Conservation (phyloP, 2,888 invertebrate species). For the Arctia plantaginis region DNA sequence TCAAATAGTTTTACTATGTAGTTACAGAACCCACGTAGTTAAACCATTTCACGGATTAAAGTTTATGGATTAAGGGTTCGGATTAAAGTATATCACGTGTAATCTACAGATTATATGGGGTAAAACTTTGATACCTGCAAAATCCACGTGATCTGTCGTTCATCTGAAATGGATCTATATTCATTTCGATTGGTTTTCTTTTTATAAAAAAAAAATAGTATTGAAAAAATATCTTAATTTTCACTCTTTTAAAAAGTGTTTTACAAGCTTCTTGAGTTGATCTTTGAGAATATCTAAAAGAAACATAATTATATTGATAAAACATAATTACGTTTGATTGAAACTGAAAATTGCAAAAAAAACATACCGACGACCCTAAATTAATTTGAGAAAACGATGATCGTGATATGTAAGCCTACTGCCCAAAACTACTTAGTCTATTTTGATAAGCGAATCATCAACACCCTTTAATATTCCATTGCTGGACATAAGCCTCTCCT, state of each 20-base stretch:
- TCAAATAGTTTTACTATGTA: background rate
- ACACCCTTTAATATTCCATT: too few relatives aligned
- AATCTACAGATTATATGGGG: background rate
- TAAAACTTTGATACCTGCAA: background rate
- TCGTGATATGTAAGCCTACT: background rate
- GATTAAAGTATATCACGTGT: background rate
- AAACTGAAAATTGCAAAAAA: too few relatives aligned
- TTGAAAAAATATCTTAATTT: too few relatives aligned
- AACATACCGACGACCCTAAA: too few relatives aligned
- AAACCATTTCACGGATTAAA: background rate
- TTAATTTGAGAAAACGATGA: too few relatives aligned
- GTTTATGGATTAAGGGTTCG: background rate
- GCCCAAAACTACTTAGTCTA: background rate
- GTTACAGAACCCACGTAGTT: background rate
- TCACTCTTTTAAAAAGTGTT: too few relatives aligned
- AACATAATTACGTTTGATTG: too few relatives aligned
- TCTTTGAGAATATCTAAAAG: too few relatives aligned
- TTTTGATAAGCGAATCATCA: background rate
- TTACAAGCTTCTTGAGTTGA: too few relatives aligned
- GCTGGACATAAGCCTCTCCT: too few relatives aligned
- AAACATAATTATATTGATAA: too few relatives aligned
- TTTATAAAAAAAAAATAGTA: background rate
- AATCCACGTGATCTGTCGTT: background rate
- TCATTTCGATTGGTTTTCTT: background rate
- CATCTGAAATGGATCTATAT: background rate